Conservation (phyloP, 1,140 invertebrate genomes). For the Caenorhabditis brenneri region DNA sequence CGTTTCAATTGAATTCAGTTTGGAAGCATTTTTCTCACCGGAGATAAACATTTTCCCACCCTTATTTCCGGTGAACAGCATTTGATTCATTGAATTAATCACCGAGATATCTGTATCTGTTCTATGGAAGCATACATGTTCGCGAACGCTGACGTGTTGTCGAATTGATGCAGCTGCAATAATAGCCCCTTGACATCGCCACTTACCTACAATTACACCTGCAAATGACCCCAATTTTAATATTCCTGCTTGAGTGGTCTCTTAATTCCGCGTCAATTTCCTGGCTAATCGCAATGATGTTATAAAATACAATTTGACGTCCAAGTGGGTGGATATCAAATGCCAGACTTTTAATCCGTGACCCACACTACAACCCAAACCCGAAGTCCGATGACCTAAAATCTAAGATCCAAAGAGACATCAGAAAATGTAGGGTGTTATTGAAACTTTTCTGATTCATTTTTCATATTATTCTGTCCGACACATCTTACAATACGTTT, state of each 20-base stretch:
- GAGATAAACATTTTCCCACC: not conserved
- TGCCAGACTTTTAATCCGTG: not conserved
- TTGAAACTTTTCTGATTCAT: not conserved
- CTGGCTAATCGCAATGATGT: not conserved
- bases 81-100: not conserved
- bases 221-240: conserved; percentile 7
- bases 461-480: not conserved
- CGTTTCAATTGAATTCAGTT: not conserved
- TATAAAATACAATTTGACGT: not conserved
- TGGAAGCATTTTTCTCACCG: not conserved
- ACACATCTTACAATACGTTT: not conserved
- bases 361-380: conserved; percentile 17
- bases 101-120: not conserved
- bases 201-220: not conserved
- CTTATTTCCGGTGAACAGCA: not conserved
- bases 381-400: not conserved
- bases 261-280: not conserved
- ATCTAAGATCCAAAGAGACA: not conserved
- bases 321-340: not conserved
- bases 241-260: not conserved
- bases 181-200: not conserved
- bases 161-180: not conserved
- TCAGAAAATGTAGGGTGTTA: not conserved
- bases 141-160: not conserved
- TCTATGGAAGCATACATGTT: not conserved